Base-by-base conservation (phyloP, 2,113 vertebrate genomes). In the Zootoca vivipara region DNA sequence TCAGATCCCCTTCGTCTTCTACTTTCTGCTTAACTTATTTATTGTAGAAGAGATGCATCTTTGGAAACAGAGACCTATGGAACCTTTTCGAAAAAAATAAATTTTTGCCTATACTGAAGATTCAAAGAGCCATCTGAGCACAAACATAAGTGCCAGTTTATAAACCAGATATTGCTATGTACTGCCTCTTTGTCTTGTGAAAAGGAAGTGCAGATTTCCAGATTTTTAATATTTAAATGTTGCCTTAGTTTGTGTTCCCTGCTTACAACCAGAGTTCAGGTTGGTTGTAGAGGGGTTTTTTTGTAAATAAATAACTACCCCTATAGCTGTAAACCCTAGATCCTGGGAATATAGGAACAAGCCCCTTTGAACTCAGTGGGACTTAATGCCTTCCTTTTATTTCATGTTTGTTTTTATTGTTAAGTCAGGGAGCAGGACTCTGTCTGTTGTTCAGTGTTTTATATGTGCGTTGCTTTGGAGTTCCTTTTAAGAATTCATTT, bases 141-240 rank as follows among this genome's bases (percentile, higher is more conserved):
- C 18, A 78, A 3, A 16, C 12, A 3, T 69, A 77, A 40, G 82
- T 58, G 18, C 18, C 70, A 30, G 9, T 85, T 89, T 78, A 67
- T 87, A 56, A 65, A 40, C 73, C 5, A 35, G 79, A 70, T 40
- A 22, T 40, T 78, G 72, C 46, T 30, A 33, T 87, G 40, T 83
- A 81, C 79, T 85, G 86, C 89, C 92, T 88, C n/a, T 35, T 70
- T 77, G 85, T 83, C 4, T 52, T 89, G 85, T 84, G 38, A 83
- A 89, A 88, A 74, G 22, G 16, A 20, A 79, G 12, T 79, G 20
- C 46, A 38, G 8, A 77, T 42, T 80, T 82, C 79, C 83, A 87
- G 67, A 16, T 91, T 89, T 75, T 52, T 84, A 42, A 83, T 26
- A 33, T 82, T 30, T 3, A 46, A 72, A 84, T 52, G 33, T 46